Base-by-base conservation (phyloP, 2,888 invertebrate genomes). In the Liodrosophila aerea region DNA sequence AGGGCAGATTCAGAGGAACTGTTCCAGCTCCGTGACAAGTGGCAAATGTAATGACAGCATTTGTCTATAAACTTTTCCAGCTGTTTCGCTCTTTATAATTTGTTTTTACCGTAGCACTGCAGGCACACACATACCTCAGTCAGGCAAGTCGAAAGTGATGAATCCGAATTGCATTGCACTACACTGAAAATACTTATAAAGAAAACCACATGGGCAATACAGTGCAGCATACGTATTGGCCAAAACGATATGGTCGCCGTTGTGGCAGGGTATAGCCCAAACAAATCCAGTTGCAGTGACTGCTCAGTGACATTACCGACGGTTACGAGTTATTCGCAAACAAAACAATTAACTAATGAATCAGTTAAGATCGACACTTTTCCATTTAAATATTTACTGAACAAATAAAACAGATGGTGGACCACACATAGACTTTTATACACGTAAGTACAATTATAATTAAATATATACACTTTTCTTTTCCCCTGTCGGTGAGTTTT, bases 251-350 rank as follows among this genome's bases (percentile, higher is more conserved):
- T 37, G 2, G 4, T n/a, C 39, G 11, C n/a, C 18, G 16, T 39
- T 16, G 11, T 9, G 8, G 39, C 16, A 39, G 39, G 7, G 39
- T 39, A 41, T 41, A 13, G 16, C 31, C 8, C 29, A 18, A 16
- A 9, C 7, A 40, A 54, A 58, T 63, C 36, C 63, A 63, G 70
- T 53, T 69, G 64, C 51, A 44, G 47, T 39, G 41, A 29, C 11
- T 40, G 59, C 16, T 18, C 50, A 58, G 76, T 52, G 75, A 76
- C 73, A 65, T 80, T 60, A 59, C 75, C 76, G 29, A 57, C 46
- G 41, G 60, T 37, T 58, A 78, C 75, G 65, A 65, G 41, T 49
- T 65, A 60, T 49, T 40, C 22, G 27, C 58, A 57, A 49, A 37
- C 40, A 50, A 53, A 71, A 54, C 40, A 52, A 31, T 53, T 22